phyloP scores from a whole-genome alignment of 2,888 invertebrate genomes.

The Drosophila algonquin region DNA sequence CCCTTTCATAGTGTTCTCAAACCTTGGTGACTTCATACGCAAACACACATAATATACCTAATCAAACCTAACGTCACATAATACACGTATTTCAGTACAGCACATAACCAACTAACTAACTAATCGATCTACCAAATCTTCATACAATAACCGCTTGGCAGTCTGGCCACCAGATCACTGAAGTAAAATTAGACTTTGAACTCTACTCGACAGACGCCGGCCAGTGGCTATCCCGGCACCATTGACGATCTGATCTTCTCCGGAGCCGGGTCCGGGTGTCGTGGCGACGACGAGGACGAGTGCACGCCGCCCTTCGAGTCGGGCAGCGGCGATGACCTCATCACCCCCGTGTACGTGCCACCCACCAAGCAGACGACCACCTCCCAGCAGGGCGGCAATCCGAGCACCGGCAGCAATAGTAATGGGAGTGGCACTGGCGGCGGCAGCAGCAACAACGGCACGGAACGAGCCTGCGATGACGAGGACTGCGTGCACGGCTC shows the following conservation, averaged over 20 bases:
- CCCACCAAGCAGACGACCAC: slow-evolving; percentile 90
- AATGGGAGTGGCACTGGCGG: slow-evolving; percentile 47
- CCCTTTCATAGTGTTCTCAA: neutral
- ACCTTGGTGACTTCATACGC: slow-evolving; percentile 5
- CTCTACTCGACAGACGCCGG: slow-evolving; percentile 88
- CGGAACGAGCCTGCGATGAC: slow-evolving; percentile 89
- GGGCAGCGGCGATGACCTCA: slow-evolving; percentile 95
- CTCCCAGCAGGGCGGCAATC: slow-evolving; percentile 78
- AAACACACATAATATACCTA: slow-evolving; percentile 23
- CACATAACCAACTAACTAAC: slow-evolving; percentile 52
- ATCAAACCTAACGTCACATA: slow-evolving; percentile 21
- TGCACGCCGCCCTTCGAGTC: slow-evolving; percentile 93
- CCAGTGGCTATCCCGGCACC: slow-evolving; percentile 90
- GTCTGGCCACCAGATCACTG: slow-evolving; percentile 68
- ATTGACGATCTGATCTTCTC: slow-evolving; percentile 96
- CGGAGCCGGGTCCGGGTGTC: slow-evolving; percentile 95
- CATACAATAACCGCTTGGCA: slow-evolving; percentile 64
- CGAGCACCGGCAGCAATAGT: slow-evolving; percentile 55
- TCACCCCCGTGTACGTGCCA: slow-evolving; percentile 95
- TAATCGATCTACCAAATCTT: slow-evolving; percentile 47
- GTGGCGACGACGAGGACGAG: slow-evolving; percentile 96
- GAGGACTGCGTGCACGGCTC: slow-evolving; percentile 94
- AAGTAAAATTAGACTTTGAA: slow-evolving; percentile 75
- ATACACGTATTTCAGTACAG: slow-evolving; percentile 42
- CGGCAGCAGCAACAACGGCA: slow-evolving; percentile 71